These are phyloP conservation scores for Mus musculus DNA, from an alignment of 2,113 vertebrate species.

Conservation along the genomic window DNA sequence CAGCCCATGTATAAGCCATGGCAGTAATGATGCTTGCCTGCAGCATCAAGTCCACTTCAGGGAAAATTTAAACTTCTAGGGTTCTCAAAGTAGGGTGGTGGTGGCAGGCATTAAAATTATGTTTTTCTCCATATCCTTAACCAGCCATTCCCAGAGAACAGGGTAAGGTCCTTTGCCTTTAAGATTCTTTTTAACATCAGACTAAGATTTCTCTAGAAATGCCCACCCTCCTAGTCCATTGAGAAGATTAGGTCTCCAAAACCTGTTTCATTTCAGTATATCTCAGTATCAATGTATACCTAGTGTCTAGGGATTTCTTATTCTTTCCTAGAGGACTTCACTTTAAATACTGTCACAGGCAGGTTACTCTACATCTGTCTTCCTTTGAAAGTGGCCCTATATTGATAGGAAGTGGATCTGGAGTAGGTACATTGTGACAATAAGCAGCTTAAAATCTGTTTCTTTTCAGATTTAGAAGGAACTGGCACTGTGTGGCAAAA, in stretches of 20 bases:
- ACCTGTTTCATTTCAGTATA: slow-evolving; percentile 30
- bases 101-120: background rate
- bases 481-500: background rate
- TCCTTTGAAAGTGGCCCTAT: background rate
- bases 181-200: slow-evolving; percentile 60
- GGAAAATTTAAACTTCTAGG: background rate
- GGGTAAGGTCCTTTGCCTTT: background rate
- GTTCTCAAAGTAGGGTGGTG: slow-evolving; percentile 22
- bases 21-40: background rate
- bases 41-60: background rate
- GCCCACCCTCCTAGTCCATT: slow-evolving; percentile 54
- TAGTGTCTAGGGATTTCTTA: background rate
- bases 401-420: background rate
- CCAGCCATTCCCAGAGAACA: background rate
- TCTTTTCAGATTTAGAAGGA: background rate
- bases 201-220: slow-evolving; percentile 22
- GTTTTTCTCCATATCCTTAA: background rate
- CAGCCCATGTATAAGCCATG: background rate
- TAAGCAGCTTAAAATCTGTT: background rate
- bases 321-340: background rate
- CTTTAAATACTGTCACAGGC: background rate
- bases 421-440: background rate
- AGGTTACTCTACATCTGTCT: background rate
- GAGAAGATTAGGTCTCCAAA: slow-evolving; percentile 33
- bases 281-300: background rate